phyloP scores from a whole-genome alignment of 30 jellyfish, hydroid and myxozoan species.

The Aurelia aurita complex sp. Pacific region DNA sequence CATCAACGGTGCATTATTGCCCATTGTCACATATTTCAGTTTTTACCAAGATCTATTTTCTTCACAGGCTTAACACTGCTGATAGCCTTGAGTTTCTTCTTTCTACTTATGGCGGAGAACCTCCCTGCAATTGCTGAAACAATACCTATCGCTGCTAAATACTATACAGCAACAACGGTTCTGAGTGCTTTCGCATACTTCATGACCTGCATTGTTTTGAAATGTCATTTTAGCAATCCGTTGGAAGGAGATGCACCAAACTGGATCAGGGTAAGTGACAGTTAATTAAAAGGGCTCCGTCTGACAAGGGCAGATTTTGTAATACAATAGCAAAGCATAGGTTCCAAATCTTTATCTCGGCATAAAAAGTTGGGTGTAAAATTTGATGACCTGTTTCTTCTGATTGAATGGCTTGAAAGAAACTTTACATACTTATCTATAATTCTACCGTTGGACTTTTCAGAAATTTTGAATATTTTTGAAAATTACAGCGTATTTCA shows the following conservation, averaged over 20 bases:
- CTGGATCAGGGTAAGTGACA: constrained; percentile 69
- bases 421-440: too few relatives aligned
- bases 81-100: constrained; percentile 84
- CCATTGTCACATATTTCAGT: neutral
- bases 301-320: too few relatives aligned
- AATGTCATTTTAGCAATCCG: constrained; percentile 78
- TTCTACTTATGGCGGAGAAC: constrained; percentile 82
- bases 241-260: constrained; percentile 81
- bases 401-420: too few relatives aligned
- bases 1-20: too few relatives aligned
- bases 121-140: constrained; percentile 73
- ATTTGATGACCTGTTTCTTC: too few relatives aligned
- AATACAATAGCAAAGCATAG: too few relatives aligned
- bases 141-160: constrained; percentile 77
- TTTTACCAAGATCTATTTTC: neutral
- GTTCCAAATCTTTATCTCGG: too few relatives aligned
- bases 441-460: too few relatives aligned
- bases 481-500: too few relatives aligned
- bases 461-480: too few relatives aligned
- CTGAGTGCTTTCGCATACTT: constrained; percentile 78
- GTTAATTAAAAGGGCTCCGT: neutral
- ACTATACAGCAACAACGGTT: constrained; percentile 69
- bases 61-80: constrained; percentile 66
- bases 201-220: constrained; percentile 79
- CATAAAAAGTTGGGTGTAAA: too few relatives aligned